Evolutionary conservation across 2,888 invertebrate species (phyloP).

Genomic region (Alcis repandata): DNA sequence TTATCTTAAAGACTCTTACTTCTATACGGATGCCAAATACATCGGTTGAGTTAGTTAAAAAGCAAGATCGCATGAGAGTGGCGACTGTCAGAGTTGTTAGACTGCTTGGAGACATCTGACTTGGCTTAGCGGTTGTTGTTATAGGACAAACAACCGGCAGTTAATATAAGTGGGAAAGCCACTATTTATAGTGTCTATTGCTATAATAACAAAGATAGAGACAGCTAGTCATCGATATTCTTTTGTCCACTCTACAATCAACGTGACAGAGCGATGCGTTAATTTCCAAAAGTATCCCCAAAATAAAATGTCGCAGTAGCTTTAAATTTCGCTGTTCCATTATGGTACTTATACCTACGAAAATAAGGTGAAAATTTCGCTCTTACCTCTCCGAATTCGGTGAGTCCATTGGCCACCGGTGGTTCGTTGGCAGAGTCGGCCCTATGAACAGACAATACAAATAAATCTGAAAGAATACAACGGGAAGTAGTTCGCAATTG

Average conservation of each 20-base stretch:
- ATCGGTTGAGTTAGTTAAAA: too few relatives aligned
- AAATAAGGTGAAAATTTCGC: slow-evolving; percentile 40
- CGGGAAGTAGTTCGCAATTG: slow-evolving; percentile 55
- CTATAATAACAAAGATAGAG: too few relatives aligned
- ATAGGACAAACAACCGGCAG: too few relatives aligned
- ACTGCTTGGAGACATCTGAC: too few relatives aligned
- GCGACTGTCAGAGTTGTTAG: too few relatives aligned
- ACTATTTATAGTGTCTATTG: too few relatives aligned
- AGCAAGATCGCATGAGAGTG: too few relatives aligned
- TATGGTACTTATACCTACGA: slow-evolving; percentile 3
- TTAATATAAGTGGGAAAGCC: too few relatives aligned
- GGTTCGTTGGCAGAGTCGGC: slow-evolving; percentile 85
- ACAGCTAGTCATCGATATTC: neutral
- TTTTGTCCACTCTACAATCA: neutral
- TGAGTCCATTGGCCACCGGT: slow-evolving; percentile 79
- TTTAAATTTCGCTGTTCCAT: slow-evolving; percentile 34
- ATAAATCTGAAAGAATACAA: slow-evolving; percentile 68
- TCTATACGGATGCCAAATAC: too few relatives aligned
- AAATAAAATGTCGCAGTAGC: slow-evolving; percentile 41
- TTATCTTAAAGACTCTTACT: too few relatives aligned
- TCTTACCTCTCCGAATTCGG: slow-evolving; percentile 85
- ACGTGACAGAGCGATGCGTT: too few relatives aligned
- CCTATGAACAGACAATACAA: slow-evolving; percentile 74
- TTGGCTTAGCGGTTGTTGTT: too few relatives aligned
- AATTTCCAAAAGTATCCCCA: slow-evolving; percentile 3